Evolutionary conservation across 1,140 invertebrate species (phyloP).

Genomic region (Drepana arcuata): DNA sequence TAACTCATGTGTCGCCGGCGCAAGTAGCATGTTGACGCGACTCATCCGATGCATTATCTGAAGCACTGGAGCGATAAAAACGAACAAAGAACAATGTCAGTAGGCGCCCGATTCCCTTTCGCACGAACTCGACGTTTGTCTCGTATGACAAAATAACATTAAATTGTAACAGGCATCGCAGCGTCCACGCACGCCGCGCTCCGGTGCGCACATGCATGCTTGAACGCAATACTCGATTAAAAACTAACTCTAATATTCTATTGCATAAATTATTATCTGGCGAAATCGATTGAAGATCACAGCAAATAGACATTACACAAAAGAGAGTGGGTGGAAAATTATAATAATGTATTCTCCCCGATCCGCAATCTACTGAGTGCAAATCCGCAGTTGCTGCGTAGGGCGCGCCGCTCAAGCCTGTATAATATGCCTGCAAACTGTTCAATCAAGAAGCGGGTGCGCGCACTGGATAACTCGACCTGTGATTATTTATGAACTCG

Average conservation of each 20-base stretch:
- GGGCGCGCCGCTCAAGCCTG: slow-evolving; percentile 31
- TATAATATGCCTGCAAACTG: slow-evolving; percentile 52
- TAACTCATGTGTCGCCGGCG: slow-evolving; percentile 42
- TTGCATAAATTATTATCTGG: slow-evolving; percentile 29
- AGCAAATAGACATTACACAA: slow-evolving; percentile 8
- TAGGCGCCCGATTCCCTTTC: slow-evolving; percentile 50
- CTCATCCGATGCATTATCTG: slow-evolving; percentile 51
- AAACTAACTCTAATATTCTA: slow-evolving; percentile 27
- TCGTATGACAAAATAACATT: slow-evolving; percentile 43
- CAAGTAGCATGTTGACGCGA: slow-evolving; percentile 42
- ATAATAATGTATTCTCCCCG: slow-evolving; percentile 2
- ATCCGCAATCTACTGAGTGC: slow-evolving; percentile 30
- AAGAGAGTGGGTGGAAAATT: slow-evolving; percentile 5
- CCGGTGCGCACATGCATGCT: slow-evolving; percentile 27
- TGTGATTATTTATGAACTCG: too few relatives aligned
- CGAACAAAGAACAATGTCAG: slow-evolving; percentile 66
- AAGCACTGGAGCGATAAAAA: slow-evolving; percentile 62
- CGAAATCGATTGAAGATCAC: slow-evolving; percentile 30
- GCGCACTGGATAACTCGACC: slow-evolving; percentile 30
- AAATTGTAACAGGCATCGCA: slow-evolving; percentile 28
- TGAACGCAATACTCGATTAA: slow-evolving; percentile 23
- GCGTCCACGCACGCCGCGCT: slow-evolving; percentile 20
- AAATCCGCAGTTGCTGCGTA: slow-evolving; percentile 48
- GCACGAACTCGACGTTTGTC: slow-evolving; percentile 32
- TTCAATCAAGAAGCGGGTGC: slow-evolving; percentile 35